Percentiles rank a stretch among this genome's conserved stretches.
phyloP scores from a whole-genome alignment of 1,140 invertebrate genomes.

The Caenorhabditis brenneri region DNA sequence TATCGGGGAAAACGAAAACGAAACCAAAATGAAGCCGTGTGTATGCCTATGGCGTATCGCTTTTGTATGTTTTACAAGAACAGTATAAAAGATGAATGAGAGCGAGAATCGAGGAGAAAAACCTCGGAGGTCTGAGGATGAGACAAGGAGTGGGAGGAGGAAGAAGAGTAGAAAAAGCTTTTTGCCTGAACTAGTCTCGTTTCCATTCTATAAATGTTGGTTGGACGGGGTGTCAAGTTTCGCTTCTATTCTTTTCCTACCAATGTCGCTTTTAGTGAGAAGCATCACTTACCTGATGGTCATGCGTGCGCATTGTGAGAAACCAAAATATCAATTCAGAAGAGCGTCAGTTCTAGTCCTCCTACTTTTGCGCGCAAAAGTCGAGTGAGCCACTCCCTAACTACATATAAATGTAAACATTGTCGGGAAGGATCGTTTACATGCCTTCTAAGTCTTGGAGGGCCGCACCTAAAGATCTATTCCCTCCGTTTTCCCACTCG shows the following conservation, averaged over 20 bases:
- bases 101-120: background rate
- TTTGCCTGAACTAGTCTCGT: slow-evolving; percentile 23
- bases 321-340: slow-evolving; percentile 37
- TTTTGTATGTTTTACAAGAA: slow-evolving; percentile 41
- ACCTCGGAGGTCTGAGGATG: background rate
- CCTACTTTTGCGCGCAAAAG: background rate
- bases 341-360: background rate
- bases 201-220: slow-evolving; percentile 33
- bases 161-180: no score
- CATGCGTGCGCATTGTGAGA: slow-evolving; percentile 28
- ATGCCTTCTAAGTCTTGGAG: slow-evolving; percentile 20
- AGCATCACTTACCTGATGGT: slow-evolving; percentile 41
- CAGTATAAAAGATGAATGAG: slow-evolving; percentile 18
- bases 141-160: background rate
- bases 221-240: slow-evolving; percentile 28
- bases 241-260: slow-evolving; percentile 19
- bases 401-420: slow-evolving; percentile 36
- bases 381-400: slow-evolving; percentile 42
- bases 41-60: slow-evolving; percentile 8
- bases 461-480: slow-evolving; percentile 32
- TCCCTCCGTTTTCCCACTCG: background rate
- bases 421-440: slow-evolving; percentile 34
- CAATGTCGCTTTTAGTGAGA: slow-evolving; percentile 21
- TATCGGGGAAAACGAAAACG: background rate
- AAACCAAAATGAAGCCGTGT: slow-evolving; percentile 2